Evolutionary conservation across 2,888 invertebrate species (phyloP), one percentile per base, ranked within the genome.

Genomic region (Heliconius aoede): DNA sequence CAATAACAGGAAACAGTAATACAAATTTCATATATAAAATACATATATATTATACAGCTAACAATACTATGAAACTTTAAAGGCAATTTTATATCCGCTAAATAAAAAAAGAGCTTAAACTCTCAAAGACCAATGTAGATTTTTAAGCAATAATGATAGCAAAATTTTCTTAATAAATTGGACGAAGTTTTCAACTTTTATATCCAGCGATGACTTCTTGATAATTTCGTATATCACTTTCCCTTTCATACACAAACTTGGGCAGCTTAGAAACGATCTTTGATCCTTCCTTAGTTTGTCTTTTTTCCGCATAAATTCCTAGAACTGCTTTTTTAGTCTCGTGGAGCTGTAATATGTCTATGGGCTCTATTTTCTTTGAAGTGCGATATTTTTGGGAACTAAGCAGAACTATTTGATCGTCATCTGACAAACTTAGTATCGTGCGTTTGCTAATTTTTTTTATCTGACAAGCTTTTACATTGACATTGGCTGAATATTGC

Each of bases 261-360:
- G 93, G 93, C 21, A 93, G 80, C 72, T 88, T 91, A 0, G 91
- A 89, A 1, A 92, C 87, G 0, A 89, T 80, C 77, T 82, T 85
- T n/a, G 86, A 86, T 0, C 86, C 85, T n/a, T 83, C 82, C 0
- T 83, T 80, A 0, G 86, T 84, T 1, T 83, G 18, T 7, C 84
- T 86, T 77, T 85, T 89, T 73, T 91, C 88, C 0, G 91, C 86
- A 72, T 92, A 93, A 65, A 94, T 90, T 67, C 92, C 88, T 51
- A 94, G 83, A 60, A 93, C 93, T 0, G 93, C 93, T 77, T 88
- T 93, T 65, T 94, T 94, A 0, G 88, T 88, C 81, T 89, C 91
- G 36, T 90, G 87, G 18, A 88, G 87, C 76, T 94, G 93, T 71
- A 93, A 81, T 28, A 92, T 83, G 75, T 93, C 88, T 3, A 87